These are phyloP conservation scores for Neodiprion fabricii DNA, from an alignment of 1,140 invertebrate genomes.

Conservation along the genomic window DNA sequence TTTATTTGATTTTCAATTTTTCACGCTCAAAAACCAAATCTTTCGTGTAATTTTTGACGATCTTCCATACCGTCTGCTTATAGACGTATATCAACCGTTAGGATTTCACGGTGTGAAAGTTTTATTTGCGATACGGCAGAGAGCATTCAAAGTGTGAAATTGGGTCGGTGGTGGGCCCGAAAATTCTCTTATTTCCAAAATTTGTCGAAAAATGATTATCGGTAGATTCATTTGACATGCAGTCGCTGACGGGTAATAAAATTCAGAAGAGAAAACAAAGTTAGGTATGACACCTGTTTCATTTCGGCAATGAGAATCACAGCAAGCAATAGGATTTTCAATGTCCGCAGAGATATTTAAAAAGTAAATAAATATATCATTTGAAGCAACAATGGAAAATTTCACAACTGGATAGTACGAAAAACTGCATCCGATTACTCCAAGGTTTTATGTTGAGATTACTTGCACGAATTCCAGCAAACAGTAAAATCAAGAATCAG, in stretches of 20 bases:
- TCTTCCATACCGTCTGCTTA: slow-evolving; percentile 35
- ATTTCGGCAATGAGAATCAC: no score
- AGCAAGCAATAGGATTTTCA: no score
- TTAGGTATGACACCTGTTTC: no score
- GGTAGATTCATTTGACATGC: no score
- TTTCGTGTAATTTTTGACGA: slow-evolving; percentile 58
- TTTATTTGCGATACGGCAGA: slow-evolving; percentile 30
- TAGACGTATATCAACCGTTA: slow-evolving; percentile 37
- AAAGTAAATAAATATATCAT: no score
- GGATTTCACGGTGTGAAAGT: slow-evolving; percentile 50
- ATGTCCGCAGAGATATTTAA: no score
- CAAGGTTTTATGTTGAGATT: background rate
- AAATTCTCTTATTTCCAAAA: background rate
- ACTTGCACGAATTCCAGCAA: background rate
- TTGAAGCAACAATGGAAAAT: background rate
- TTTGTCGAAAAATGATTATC: background rate
- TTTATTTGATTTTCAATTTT: slow-evolving; percentile 60
- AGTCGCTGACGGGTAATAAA: no score
- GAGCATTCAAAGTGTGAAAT: slow-evolving; percentile 42
- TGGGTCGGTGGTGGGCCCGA: slow-evolving; percentile 35
- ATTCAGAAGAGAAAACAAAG: no score
- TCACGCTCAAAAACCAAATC: slow-evolving; percentile 53
- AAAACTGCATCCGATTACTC: background rate
- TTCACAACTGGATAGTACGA: background rate
- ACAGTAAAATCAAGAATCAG: background rate